phyloP scores from a whole-genome alignment of 2,797 vertebrate species.

The Chiropotes sagulatus region DNA sequence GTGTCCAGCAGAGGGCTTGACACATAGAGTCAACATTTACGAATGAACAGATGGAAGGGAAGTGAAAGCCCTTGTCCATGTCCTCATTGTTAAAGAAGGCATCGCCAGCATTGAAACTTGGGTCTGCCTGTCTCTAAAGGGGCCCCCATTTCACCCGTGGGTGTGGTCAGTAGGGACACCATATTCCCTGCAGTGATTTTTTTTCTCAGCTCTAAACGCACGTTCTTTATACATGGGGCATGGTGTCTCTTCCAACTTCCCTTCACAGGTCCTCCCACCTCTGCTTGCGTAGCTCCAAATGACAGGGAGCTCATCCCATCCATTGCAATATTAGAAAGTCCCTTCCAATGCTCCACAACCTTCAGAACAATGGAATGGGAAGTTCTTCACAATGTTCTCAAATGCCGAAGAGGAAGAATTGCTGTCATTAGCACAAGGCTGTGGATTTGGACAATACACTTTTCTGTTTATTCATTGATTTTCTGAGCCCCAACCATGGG shows the following conservation, averaged over 20 bases:
- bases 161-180: conserved; percentile 22
- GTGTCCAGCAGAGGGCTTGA: background rate
- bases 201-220: conserved; percentile 8
- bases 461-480: background rate
- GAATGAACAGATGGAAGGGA: background rate
- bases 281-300: background rate
- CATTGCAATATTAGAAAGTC: rapidly evolving
- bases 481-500: background rate
- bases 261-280: background rate
- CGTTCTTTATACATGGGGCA: background rate
- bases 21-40: background rate
- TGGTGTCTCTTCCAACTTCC: background rate
- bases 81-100: background rate
- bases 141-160: background rate
- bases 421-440: background rate
- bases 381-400: background rate
- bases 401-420: background rate
- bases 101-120: rapidly evolving
- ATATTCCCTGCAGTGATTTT: background rate
- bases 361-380: background rate
- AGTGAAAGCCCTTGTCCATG: rapidly evolving
- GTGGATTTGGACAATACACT: background rate
- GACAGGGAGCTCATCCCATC: background rate
- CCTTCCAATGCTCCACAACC: rapidly evolving
- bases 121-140: background rate